Evolutionary conservation across 1,140 invertebrate genomes (phyloP).

Genomic region (Zophobas atratus): DNA sequence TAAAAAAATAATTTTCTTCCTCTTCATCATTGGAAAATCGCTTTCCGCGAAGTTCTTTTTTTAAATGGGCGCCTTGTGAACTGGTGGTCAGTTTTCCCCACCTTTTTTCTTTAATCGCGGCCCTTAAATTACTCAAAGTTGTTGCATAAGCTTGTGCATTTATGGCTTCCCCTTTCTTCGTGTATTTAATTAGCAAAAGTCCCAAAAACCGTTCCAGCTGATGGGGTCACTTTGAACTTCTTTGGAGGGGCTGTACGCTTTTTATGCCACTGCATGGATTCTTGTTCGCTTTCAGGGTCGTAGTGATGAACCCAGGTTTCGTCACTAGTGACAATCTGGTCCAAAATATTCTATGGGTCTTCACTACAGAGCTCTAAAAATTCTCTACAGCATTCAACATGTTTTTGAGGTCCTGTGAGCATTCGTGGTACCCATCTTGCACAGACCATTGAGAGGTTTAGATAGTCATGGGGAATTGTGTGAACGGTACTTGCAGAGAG

Average conservation of each 20-base stretch:
- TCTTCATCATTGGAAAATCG: slow-evolving; percentile 2
- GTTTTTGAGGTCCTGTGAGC: slow-evolving; percentile 12
- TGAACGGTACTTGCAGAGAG: slow-evolving; percentile 1
- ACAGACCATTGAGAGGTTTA: slow-evolving; percentile 10
- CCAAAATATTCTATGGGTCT: slow-evolving; percentile 10
- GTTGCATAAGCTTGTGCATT: not conserved
- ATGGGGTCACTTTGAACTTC: slow-evolving; percentile 56
- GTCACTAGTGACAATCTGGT: slow-evolving; percentile 40
- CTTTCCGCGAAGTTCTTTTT: not conserved
- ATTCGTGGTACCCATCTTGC: slow-evolving; percentile 43
- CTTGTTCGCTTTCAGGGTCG: too few relatives aligned
- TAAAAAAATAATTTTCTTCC: too few relatives aligned
- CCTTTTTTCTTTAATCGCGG: not conserved
- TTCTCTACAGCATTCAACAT: not conserved
- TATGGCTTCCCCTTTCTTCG: not conserved
- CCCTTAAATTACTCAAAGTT: not conserved
- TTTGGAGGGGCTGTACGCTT: slow-evolving; percentile 50
- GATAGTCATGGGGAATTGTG: slow-evolving; percentile 24
- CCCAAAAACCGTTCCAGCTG: slow-evolving; percentile 50
- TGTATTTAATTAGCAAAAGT: slow-evolving; percentile 21
- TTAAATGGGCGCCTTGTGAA: not conserved
- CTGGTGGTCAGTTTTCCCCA: not conserved
- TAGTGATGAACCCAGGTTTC: slow-evolving; percentile 56
- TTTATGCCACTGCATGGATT: too few relatives aligned
- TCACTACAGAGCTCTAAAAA: slow-evolving; percentile 47